Percentiles rank a stretch among this genome's conserved stretches.
phyloP scores from a whole-genome alignment of 2,888 invertebrate species.

The Teinopalpus imperialis region DNA sequence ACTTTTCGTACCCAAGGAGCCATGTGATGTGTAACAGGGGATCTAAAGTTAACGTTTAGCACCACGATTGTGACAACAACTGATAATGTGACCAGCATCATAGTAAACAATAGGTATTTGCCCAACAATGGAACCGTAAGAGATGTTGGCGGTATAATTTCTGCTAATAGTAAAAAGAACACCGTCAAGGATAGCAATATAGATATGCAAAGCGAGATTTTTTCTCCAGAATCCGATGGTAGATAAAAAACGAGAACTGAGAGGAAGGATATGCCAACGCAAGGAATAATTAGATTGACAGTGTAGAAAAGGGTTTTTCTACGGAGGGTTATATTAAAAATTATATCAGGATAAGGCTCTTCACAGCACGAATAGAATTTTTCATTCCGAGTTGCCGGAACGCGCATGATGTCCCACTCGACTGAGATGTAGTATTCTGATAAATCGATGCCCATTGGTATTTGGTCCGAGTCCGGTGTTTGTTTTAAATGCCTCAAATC shows the following conservation, averaged over 20 bases:
- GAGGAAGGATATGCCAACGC: constrained; percentile 97
- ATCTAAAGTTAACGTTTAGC: constrained; percentile 95
- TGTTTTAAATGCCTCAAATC: constrained; percentile 94
- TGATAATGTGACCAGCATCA: constrained; percentile 96
- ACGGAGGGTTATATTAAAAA: constrained; percentile 97
- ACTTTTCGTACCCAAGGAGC: constrained; percentile 94
- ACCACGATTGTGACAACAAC: constrained; percentile 97
- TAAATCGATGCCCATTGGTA: constrained; percentile 94
- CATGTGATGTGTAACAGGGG: constrained; percentile 96
- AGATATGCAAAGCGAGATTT: constrained; percentile 97
- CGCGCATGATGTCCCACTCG: constrained; percentile 98
- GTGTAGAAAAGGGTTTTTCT: constrained; percentile 98
- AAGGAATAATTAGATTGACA: constrained; percentile 98
- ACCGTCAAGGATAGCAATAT: constrained; percentile 96
- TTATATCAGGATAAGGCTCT: constrained; percentile 98
- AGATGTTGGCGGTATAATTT: constrained; percentile 97
- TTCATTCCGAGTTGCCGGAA: constrained; percentile 94
- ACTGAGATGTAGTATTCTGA: constrained; percentile 98
- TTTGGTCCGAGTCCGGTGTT: constrained; percentile 92
- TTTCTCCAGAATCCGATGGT: constrained; percentile 98
- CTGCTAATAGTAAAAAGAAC: constrained; percentile 95
- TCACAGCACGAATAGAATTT: constrained; percentile 98
- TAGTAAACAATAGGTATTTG: constrained; percentile 95
- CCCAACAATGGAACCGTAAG: constrained; percentile 95
- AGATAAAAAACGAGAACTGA: constrained; percentile 98